Base-by-base conservation (phyloP, 2,888 invertebrate genomes). In the Amblyjoppa fuscipennis region DNA sequence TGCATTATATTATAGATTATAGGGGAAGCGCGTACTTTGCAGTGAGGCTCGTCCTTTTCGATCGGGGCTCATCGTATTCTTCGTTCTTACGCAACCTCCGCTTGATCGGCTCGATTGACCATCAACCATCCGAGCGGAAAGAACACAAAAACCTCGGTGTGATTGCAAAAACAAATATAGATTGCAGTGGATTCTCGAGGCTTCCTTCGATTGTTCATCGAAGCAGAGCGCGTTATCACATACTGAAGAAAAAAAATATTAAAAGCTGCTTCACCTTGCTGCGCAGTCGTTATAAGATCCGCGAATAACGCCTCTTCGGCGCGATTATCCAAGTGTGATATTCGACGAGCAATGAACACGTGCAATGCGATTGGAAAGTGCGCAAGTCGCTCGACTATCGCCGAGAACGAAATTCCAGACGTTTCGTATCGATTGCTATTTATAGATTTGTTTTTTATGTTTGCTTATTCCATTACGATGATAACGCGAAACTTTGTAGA, bases 41-140 rank as follows among this genome's bases (percentile, higher is more conserved):
- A 28, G 28, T 28, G 5, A 85, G 78, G 74, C 81, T 78, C 64
- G 78, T 85, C 85, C 70, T 68, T 81, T 41, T 45, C 49, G 51
- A 69, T 78, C 77, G 51, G 20, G n/a, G 81, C 73, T 79, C 59
- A 69, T 79, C 56, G 25, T 28, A 49, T 59, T 75, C 64, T 82
- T 82, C 49, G 38, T 28, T 75, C 64, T 82, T 82, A 66, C 78
- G 78, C 61, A 85, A 79, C 66, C 13, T 45, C 49, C 13, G 68
- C 28, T 16, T 31, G 41, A 76, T 76, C 41, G 80, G 16, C 53
- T 41, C 45, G 69, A 78, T 69, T 25, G 16, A n/a, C 49, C 31
- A 70, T 83, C 70, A 75, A 70, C 69, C 74, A 84, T 73, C 51
- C 34, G 76, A 73, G 74, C 68, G 53, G 28, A 34, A 68, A 75